phyloP scores from a whole-genome alignment of 1,140 invertebrate species.

The Whitmania pigra region DNA sequence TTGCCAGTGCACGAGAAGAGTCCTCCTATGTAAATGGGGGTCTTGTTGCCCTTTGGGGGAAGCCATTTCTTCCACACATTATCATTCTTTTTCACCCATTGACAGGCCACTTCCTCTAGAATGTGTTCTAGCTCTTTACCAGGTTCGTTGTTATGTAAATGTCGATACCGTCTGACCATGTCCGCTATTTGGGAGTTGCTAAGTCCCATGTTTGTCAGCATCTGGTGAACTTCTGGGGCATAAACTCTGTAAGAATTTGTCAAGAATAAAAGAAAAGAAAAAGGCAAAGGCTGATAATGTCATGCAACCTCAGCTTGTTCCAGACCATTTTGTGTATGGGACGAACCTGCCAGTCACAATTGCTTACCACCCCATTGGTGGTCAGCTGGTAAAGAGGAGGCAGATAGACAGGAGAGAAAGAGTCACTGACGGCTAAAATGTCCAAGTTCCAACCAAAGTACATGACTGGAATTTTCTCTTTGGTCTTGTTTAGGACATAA shows the following conservation, averaged over 20 bases:
- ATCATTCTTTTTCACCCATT: neutral
- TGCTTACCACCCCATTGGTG: neutral
- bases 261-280: too few relatives aligned
- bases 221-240: too few relatives aligned
- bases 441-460: constrained; percentile 10
- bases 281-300: neutral
- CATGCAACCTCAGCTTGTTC: constrained; percentile 6
- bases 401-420: neutral
- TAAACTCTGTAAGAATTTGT: too few relatives aligned
- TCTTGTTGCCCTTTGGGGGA: neutral
- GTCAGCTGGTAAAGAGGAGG: neutral
- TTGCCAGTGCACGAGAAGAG: constrained; percentile 50
- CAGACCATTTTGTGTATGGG: constrained; percentile 4
- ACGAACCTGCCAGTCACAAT: neutral
- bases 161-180: too few relatives aligned
- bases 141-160: too few relatives aligned
- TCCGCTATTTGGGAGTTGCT: too few relatives aligned
- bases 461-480: neutral
- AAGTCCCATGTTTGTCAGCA: too few relatives aligned
- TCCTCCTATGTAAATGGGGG: constrained; percentile 10
- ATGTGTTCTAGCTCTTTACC: too few relatives aligned
- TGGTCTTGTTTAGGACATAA: neutral
- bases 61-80: neutral
- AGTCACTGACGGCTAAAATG: neutral
- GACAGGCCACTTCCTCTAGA: too few relatives aligned